A percentile compares a stretch with the other conserved stretches of the same genome.
Conservation (phyloP, 1,140 invertebrate species). For the Eubasilissa regina region DNA sequence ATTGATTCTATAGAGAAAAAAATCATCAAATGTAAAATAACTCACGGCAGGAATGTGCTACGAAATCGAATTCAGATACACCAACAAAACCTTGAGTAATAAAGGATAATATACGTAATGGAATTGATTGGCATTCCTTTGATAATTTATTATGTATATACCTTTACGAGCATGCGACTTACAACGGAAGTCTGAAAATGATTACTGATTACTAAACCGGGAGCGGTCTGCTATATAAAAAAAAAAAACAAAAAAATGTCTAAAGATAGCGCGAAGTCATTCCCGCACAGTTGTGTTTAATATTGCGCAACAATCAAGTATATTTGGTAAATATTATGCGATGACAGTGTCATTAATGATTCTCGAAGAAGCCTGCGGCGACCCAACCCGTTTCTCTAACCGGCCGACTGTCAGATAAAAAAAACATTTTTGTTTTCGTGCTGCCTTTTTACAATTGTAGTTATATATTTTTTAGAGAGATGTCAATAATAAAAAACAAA, state of each 20-base stretch:
- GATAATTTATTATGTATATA: slow-evolving; percentile 16
- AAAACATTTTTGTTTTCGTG: not conserved
- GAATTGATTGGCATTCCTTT: slow-evolving; percentile 13
- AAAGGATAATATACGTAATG: not conserved
- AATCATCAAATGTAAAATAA: not conserved
- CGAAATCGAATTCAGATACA: not conserved
- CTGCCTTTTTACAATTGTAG: not conserved
- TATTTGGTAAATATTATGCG: slow-evolving; percentile 31
- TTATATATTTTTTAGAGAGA: slow-evolving; percentile 7
- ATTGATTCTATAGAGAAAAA: no score
- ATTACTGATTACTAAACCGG: not conserved
- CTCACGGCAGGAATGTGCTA: not conserved
- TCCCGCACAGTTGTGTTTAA: not conserved
- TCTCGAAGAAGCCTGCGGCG: slow-evolving; percentile 22
- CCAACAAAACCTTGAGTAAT: not conserved
- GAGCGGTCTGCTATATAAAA: not conserved
- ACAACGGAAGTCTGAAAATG: not conserved
- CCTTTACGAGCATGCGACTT: not conserved
- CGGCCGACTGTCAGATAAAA: not conserved
- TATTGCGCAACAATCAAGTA: slow-evolving; percentile 32
- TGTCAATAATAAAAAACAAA: not conserved
- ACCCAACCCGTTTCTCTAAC: not conserved
- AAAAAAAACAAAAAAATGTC: no score
- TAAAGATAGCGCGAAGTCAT: slow-evolving; percentile 41
- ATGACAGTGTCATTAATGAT: slow-evolving; percentile 27